Evolutionary conservation across 1,140 invertebrate genomes (phyloP), one percentile per base, ranked within the genome.

Genomic region (Drosophila prosaltans): DNA sequence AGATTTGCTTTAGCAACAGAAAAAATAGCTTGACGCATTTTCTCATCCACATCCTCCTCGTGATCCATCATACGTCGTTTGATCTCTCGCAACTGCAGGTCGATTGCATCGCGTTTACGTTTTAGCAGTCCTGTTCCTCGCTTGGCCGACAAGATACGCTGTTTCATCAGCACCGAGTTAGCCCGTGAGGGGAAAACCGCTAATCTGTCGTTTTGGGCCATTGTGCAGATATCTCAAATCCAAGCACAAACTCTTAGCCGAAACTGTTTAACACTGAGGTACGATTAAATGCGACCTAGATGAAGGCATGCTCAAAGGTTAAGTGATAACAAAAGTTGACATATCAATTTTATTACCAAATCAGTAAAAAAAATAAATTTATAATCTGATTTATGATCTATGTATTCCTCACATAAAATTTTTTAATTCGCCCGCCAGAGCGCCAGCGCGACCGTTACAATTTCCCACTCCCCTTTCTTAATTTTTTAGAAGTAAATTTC

Each of bases 21-120:
- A 43, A 92, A 92, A 3, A 89, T 83, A 1, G 91, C 91, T 1
- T 57, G 26, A 2, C 80, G 58, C 75, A 92, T 81, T 1, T 28
- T 11, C 1, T 75, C 39, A 11, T 86, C 78, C 6, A 75, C 72
- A 0, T 11, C 0, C 0, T 78, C 69, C 16, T 80, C 72, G 24
- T 71, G 72, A 0, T 64, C 58, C 9, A 21, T 9, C 36, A 83
- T 69, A 0, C 51, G 16, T 1, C 28, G 28, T 0, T 10, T 48
- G 16, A 85, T 10, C 11, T 86, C 81, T 1, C 88, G 73, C 3
- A 86, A 45, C 73, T 90, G 89, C 62, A 91, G 6, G 16, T 92
- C 91, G 58, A 92, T 84, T 5, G 91, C 91, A 57, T 92, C 91
- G 2, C 84, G 80, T 40, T 91, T 92, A 0, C 88, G 77, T 32